phyloP scores from a whole-genome alignment of 2,888 invertebrate species.

The Phengaris arion region DNA sequence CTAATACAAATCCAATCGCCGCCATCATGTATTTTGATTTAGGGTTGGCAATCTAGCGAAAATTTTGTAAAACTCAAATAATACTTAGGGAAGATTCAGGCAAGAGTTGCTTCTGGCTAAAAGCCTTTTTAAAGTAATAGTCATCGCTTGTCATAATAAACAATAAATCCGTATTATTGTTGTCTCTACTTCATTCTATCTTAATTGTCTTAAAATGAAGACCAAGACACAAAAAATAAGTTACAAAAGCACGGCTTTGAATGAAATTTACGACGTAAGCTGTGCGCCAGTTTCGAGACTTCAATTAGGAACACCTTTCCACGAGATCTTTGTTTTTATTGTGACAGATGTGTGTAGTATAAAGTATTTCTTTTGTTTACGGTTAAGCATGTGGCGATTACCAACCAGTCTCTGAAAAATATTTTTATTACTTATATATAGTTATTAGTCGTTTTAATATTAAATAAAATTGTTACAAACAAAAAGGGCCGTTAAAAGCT shows the following conservation, averaged over 20 bases:
- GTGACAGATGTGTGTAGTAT: conserved; percentile 10
- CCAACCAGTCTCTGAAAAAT: not conserved
- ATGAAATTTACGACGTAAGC: conserved; percentile 11
- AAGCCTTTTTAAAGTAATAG: not conserved
- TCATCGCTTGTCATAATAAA: no score
- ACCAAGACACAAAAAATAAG: not conserved
- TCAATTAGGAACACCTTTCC: conserved; percentile 6
- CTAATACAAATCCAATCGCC: conserved; percentile 10
- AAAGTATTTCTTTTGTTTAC: not conserved
- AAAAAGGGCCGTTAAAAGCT: no score
- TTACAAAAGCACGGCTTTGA: conserved; percentile 2
- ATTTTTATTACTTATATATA: no score
- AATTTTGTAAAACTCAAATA: not conserved
- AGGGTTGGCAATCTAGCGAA: conserved; percentile 10
- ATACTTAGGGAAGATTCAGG: not conserved
- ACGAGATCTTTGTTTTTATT: conserved; percentile 9
- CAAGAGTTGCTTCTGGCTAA: not conserved
- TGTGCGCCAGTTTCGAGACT: not conserved
- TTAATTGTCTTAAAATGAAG: not conserved
- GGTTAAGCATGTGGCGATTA: conserved; percentile 2
- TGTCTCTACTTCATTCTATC: not conserved
- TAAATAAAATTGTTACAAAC: no score
- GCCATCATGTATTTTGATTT: conserved; percentile 10
- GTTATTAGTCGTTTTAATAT: no score
- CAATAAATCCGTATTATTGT: not conserved